Conservation (phyloP, 2,888 invertebrate genomes). For the Rambutsinella grinnellia region DNA sequence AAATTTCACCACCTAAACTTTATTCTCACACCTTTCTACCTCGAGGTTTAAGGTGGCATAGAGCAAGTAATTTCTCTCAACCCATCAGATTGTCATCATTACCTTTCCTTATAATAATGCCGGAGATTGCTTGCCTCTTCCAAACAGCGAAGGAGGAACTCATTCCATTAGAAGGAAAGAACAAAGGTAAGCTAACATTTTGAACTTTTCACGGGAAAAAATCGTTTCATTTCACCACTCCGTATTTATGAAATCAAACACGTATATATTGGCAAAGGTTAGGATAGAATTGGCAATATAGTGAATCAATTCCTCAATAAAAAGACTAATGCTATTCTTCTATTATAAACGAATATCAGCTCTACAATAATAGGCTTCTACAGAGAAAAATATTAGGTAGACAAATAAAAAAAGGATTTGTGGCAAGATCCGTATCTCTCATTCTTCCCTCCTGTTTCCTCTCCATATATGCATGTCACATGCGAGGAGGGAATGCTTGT, state of each 20-base stretch:
- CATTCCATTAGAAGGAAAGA: slow-evolving; percentile 57
- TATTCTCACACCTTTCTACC: background rate
- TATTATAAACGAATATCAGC: background rate
- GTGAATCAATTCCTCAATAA: background rate
- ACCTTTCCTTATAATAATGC: slow-evolving; percentile 37
- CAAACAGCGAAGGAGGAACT: slow-evolving; percentile 58
- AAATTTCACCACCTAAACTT: too few species aligned
- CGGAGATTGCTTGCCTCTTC: slow-evolving; percentile 61
- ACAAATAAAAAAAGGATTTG: background rate
- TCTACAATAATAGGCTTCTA: background rate
- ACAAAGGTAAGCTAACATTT: slow-evolving; percentile 58
- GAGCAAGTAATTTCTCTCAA: too few species aligned
- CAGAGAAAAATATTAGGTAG: background rate
- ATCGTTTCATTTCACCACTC: too few species aligned
- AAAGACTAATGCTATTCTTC: background rate
- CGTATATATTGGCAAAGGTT: background rate
- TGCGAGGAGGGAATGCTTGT: background rate
- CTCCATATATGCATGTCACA: slow-evolving; percentile 8
- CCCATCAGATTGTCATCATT: background rate
- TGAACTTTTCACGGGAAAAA: too few species aligned
- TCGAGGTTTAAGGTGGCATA: too few species aligned
- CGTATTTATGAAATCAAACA: too few species aligned
- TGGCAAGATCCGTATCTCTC: background rate
- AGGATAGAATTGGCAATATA: background rate
- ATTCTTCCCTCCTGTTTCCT: too few species aligned